Evolutionary conservation across 2,888 invertebrate species (phyloP).

Genomic region (Torymus texanus): DNA sequence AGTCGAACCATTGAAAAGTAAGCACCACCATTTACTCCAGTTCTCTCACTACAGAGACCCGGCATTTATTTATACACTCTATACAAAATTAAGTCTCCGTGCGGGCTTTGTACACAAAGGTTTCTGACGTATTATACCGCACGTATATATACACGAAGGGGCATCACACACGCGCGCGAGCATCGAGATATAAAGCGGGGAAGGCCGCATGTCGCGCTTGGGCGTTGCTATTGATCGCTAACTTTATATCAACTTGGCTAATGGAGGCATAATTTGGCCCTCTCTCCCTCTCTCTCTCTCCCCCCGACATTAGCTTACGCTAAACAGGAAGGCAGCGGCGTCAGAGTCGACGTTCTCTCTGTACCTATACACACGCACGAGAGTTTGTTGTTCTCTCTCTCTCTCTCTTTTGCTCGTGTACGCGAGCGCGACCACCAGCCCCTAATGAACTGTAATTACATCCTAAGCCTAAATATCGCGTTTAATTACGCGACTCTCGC

Average conservation of each 20-base stretch:
- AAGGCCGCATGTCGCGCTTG: neutral
- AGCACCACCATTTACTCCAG: no score
- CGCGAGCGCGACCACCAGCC: constrained; percentile 22
- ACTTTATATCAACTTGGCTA: constrained; percentile 68
- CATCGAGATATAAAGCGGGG: neutral
- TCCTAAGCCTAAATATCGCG: constrained; percentile 56
- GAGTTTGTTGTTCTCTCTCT: constrained; percentile 58
- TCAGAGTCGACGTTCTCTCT: neutral
- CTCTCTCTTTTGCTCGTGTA: constrained; percentile 23
- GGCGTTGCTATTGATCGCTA: constrained; percentile 62
- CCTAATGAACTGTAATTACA: constrained; percentile 70
- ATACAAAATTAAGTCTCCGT: no score
- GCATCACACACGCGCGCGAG: neutral
- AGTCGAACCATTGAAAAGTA: no score
- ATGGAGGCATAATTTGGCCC: constrained; percentile 67
- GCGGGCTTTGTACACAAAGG: no score
- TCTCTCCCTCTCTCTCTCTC: constrained; percentile 44
- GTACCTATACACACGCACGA: constrained; percentile 16
- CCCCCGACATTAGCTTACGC: constrained; percentile 60
- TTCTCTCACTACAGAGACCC: no score
- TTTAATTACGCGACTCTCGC: constrained; percentile 51
- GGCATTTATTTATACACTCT: no score
- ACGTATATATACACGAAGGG: neutral
- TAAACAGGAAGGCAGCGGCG: constrained; percentile 56
- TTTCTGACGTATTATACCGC: neutral